phyloP scores from a whole-genome alignment of 2,113 vertebrate species.

The Aptenodytes patagonicus region DNA sequence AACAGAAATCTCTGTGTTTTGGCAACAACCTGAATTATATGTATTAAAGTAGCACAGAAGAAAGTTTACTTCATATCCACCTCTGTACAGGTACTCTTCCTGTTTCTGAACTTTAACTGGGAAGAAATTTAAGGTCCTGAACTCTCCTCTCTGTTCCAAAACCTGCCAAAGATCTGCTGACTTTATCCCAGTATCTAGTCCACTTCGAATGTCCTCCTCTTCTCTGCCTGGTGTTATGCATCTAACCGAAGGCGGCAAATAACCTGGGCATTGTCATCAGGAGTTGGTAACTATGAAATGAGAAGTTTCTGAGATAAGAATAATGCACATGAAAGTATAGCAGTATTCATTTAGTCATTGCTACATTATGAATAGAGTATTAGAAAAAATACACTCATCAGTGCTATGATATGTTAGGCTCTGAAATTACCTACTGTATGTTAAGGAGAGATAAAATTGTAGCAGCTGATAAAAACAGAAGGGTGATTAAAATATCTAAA shows the following conservation, averaged over 20 bases:
- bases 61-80: background rate
- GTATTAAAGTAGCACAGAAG: background rate
- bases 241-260: background rate
- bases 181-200: background rate
- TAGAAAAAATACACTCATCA: background rate
- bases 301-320: background rate
- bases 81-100: background rate
- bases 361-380: background rate
- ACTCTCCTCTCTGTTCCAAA: background rate
- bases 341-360: background rate
- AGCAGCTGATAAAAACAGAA: background rate
- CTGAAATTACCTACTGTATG: background rate
- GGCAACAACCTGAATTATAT: background rate
- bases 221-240: background rate
- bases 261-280: background rate
- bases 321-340: background rate
- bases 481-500: background rate
- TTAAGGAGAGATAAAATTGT: background rate
- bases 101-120: background rate
- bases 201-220: background rate
- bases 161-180: background rate
- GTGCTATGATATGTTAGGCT: background rate
- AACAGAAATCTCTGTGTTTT: background rate
- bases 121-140: background rate
- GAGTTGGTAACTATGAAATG: background rate